A percentile compares a stretch with the other conserved stretches of the same genome.
Evolutionary conservation across 2,888 invertebrate species (phyloP).

Genomic region (Sialis lutaria): DNA sequence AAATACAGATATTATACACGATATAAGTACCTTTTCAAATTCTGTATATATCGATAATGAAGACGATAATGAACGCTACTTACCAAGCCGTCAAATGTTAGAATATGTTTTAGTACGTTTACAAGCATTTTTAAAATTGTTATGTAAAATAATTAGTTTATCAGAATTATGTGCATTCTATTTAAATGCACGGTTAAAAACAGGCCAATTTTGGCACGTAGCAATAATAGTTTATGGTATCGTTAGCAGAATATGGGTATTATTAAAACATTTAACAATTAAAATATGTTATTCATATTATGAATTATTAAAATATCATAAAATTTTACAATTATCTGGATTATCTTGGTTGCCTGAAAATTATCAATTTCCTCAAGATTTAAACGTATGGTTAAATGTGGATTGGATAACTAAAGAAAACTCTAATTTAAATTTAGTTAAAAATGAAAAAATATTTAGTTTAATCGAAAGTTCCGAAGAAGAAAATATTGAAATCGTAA

Average conservation of each 20-base stretch:
- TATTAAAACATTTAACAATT: slow-evolving; percentile 28
- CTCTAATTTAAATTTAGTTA: slow-evolving; percentile 2
- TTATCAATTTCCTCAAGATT: slow-evolving; percentile 28
- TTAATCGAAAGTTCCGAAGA: no score
- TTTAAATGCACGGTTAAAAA: slow-evolving; percentile 30
- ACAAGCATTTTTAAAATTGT: slow-evolving; percentile 35
- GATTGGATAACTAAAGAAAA: slow-evolving; percentile 28
- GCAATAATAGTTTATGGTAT: slow-evolving; percentile 34
- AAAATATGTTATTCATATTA: slow-evolving; percentile 34
- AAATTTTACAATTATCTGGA: slow-evolving; percentile 27
- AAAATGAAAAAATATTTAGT: no score
- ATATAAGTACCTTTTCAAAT: slow-evolving; percentile 14
- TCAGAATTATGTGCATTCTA: slow-evolving; percentile 30
- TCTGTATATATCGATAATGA: slow-evolving; percentile 10
- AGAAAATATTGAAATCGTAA: no score
- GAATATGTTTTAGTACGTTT: slow-evolving; percentile 34
- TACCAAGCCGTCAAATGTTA: slow-evolving; percentile 41
- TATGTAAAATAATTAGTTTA: slow-evolving; percentile 30
- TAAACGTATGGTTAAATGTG: slow-evolving; percentile 30
- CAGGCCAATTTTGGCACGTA: slow-evolving; percentile 38
- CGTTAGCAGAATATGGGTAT: slow-evolving; percentile 35
- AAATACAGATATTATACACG: slow-evolving; percentile 18
- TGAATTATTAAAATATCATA: slow-evolving; percentile 23
- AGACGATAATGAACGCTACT: slow-evolving; percentile 11
- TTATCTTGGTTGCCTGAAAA: slow-evolving; percentile 28